phyloP scores from a whole-genome alignment of 1,140 invertebrate species.

The Leguminivora glycinivorella region DNA sequence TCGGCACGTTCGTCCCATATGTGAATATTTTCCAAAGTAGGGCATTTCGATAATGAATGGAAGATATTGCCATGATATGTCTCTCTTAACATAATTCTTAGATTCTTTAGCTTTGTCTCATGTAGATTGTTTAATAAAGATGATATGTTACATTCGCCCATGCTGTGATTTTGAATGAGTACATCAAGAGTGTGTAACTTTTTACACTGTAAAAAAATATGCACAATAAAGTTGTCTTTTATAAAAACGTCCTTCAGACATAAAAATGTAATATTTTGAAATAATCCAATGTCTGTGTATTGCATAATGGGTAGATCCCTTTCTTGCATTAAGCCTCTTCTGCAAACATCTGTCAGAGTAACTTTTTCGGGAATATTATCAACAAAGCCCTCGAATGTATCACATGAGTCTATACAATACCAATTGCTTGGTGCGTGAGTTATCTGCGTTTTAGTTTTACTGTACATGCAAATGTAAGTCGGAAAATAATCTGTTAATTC shows the following conservation, averaged over 20 bases:
- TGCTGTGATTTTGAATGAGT: conserved; percentile 30
- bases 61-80: conserved; percentile 38
- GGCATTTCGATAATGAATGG: conserved; percentile 32
- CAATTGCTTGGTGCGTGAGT: conserved; percentile 32
- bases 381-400: conserved; percentile 30
- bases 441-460: conserved; percentile 31
- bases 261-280: conserved; percentile 35
- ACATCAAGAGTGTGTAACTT: conserved; percentile 37
- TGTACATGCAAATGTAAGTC: conserved; percentile 38
- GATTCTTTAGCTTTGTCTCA: conserved; percentile 37
- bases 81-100: conserved; percentile 35
- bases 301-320: conserved; percentile 31
- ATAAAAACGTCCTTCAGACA: conserved; percentile 36
- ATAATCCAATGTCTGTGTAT: conserved; percentile 9
- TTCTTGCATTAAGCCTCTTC: not conserved
- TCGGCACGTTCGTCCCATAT: conserved; percentile 35
- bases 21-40: conserved; percentile 38
- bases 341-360: not conserved
- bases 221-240: conserved; percentile 33
- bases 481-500: conserved; percentile 42
- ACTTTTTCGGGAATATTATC: conserved; percentile 32
- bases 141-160: conserved; percentile 24
- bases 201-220: conserved; percentile 34
- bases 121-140: conserved; percentile 33
- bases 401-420: conserved; percentile 40